Evolutionary conservation across 37 sponge, comb jelly and placozoan species (phyloP).

Genomic region (Aphrocallistes beatrix): DNA sequence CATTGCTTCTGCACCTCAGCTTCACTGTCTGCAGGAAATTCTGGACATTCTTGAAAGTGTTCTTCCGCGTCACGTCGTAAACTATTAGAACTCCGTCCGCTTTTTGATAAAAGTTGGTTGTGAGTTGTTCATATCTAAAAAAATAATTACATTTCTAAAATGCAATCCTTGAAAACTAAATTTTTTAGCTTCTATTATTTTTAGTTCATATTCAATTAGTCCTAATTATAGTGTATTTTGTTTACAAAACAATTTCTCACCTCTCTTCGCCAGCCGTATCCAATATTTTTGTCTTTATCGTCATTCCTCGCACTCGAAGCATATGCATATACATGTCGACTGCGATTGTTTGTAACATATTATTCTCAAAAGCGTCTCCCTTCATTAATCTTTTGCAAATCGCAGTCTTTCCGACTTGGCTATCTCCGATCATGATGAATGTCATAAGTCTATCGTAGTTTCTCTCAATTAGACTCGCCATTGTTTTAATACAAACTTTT

Average conservation of each 20-base stretch:
- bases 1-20: not conserved
- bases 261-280: constrained; percentile 1
- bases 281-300: not conserved
- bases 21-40: not conserved
- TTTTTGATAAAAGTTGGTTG: not conserved
- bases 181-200: too few species aligned
- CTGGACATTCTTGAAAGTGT: not conserved
- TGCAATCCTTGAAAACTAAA: too few species aligned
- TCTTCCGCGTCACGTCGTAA: not conserved
- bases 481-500: not conserved
- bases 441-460: not conserved
- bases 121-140: not conserved
- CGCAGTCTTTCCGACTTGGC: not conserved
- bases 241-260: too few species aligned
- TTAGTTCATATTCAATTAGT: too few species aligned
- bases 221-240: too few species aligned
- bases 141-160: too few species aligned
- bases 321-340: not conserved
- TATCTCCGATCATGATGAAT: not conserved
- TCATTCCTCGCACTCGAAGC: not conserved
- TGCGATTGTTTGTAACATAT: not conserved
- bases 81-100: not conserved
- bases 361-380: not conserved
- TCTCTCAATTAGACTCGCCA: not conserved
- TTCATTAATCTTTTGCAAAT: not conserved